Conservation (phyloP, 2,797 vertebrate species). For the Hoplostethus mediterraneus region DNA sequence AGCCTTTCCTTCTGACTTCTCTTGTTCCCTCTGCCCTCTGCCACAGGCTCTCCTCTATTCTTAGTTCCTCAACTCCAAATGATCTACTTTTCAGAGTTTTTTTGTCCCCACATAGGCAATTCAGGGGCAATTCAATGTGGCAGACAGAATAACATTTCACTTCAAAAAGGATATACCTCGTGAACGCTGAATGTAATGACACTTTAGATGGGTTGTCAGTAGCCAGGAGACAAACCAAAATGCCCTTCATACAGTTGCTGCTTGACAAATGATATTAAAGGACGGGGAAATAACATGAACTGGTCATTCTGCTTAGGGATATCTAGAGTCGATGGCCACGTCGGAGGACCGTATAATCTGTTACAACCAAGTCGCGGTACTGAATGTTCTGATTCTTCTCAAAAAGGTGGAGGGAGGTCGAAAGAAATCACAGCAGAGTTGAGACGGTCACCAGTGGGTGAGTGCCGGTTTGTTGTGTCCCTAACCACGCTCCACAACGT, state of each 20-base stretch:
- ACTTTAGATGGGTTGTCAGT: background rate
- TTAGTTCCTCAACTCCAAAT: slow-evolving; percentile 70
- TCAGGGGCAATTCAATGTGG: slow-evolving; percentile 59
- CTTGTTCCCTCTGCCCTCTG: slow-evolving; percentile 70
- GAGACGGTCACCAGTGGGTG: slow-evolving; percentile 19
- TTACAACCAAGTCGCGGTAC: background rate
- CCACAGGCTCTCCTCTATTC: slow-evolving; percentile 74
- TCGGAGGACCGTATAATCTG: slow-evolving; percentile 1
- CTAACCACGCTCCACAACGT: slow-evolving; percentile 60
- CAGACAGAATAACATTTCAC: slow-evolving; percentile 55
- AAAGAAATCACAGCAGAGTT: background rate
- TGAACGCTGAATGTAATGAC: slow-evolving; percentile 34
- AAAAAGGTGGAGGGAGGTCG: slow-evolving; percentile 12
- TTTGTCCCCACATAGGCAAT: slow-evolving; percentile 53
- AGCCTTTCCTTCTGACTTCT: slow-evolving; percentile 57
- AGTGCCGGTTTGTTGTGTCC: slow-evolving; percentile 39
- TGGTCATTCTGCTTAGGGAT: background rate
- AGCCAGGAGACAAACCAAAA: slow-evolving; percentile 8
- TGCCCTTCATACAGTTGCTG: background rate
- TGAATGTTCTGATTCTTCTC: slow-evolving; percentile 6
- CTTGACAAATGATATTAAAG: background rate
- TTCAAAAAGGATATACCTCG: slow-evolving; percentile 47
- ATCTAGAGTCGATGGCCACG: background rate
- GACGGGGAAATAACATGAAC: background rate
- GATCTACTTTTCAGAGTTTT: slow-evolving; percentile 74